These are phyloP conservation scores for Bombylius major DNA, from an alignment of 2,888 invertebrate genomes.

Conservation along the genomic window DNA sequence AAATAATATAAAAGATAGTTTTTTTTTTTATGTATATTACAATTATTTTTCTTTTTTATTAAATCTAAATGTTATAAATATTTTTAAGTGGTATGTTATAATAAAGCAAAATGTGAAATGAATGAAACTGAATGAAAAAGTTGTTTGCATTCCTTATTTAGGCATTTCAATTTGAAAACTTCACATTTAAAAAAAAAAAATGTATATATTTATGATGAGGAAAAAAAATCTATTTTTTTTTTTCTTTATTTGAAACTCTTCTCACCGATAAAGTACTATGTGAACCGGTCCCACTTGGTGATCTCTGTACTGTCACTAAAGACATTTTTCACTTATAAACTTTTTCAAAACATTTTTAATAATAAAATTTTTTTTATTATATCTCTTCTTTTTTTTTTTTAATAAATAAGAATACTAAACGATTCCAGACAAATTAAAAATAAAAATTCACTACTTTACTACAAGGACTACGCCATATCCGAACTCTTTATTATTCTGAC, in stretches of 20 bases:
- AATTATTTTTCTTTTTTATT: no score
- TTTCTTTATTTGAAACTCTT: constrained; percentile 1
- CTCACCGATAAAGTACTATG: constrained; percentile 36
- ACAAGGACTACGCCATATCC: not conserved
- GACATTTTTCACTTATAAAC: constrained; percentile 40
- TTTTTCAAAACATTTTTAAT: not conserved
- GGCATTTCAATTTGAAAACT: not conserved
- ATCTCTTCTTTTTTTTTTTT: not conserved
- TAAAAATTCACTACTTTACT: not conserved
- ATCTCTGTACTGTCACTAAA: constrained; percentile 59
- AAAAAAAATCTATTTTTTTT: not conserved
- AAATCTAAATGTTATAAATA: no score
- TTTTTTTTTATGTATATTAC: no score
- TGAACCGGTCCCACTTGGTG: constrained; percentile 54
- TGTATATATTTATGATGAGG: no score
- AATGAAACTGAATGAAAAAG: no score
- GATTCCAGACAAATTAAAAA: not conserved
- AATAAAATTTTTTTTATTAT: not conserved
- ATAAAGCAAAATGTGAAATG: no score
- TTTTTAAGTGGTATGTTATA: no score
- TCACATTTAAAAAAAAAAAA: no score
- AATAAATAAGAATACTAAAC: not conserved
- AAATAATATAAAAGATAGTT: no score
- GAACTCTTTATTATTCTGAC: no score
- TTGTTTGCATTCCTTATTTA: not conserved